phyloP scores from a whole-genome alignment of 2,113 vertebrate species.

The Pagrus major region DNA sequence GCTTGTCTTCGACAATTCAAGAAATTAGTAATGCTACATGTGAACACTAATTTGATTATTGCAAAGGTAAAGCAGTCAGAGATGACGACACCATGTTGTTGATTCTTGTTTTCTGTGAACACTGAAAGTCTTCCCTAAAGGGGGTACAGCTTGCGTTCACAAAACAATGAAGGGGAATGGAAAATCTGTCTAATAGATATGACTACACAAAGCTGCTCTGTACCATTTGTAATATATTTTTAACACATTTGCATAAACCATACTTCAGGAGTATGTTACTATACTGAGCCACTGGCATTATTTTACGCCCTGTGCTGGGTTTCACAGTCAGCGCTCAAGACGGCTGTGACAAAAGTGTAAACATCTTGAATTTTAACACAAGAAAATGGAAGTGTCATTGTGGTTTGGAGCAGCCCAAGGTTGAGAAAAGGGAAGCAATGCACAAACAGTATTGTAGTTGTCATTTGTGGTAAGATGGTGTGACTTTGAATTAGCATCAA shows the following conservation, averaged over 20 bases:
- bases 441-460: background rate
- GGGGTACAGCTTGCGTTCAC: too few relatives aligned
- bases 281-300: background rate
- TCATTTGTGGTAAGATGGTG: background rate
- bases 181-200: too few relatives aligned
- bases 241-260: background rate
- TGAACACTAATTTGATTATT: background rate
- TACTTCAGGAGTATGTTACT: slow-evolving; percentile 4
- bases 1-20: background rate
- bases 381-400: background rate
- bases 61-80: too few relatives aligned
- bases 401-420: background rate
- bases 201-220: too few relatives aligned
- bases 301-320: background rate
- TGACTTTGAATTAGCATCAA: slow-evolving; percentile 18
- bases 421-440: background rate
- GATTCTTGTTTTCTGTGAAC: too few relatives aligned
- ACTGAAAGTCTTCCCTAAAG: too few relatives aligned
- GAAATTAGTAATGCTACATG: background rate
- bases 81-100: too few relatives aligned
- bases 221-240: background rate
- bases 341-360: background rate
- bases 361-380: background rate
- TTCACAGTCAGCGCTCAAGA: background rate
- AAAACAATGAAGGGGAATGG: too few relatives aligned